These are phyloP conservation scores for Thecocarcelia acutangulata DNA, from an alignment of 2,888 invertebrate species.

Conservation along the genomic window DNA sequence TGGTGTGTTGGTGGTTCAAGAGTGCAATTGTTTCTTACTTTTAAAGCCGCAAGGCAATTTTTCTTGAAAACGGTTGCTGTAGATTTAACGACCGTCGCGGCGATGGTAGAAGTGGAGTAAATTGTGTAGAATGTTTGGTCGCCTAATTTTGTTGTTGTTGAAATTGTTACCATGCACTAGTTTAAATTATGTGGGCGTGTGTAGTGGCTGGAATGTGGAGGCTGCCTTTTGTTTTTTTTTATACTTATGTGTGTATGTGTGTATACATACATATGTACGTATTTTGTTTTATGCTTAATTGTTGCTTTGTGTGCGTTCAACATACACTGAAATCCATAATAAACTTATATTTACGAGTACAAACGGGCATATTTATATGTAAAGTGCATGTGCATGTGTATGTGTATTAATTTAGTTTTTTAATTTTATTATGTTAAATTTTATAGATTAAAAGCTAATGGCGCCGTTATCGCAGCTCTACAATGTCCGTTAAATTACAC, in stretches of 20 bases:
- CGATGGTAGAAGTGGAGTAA: conserved; percentile 1
- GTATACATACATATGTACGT: neutral
- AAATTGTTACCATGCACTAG: conserved; percentile 56
- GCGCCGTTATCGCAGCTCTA: conserved; percentile 64
- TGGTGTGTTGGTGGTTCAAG: conserved; percentile 55
- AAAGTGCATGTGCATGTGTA: neutral
- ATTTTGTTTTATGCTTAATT: conserved; percentile 45
- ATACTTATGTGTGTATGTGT: too few relatives aligned
- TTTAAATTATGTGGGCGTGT: conserved; percentile 69
- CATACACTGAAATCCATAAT: conserved; percentile 5
- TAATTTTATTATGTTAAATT: conserved; percentile 13
- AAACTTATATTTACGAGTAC: too few relatives aligned
- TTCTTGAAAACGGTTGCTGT: conserved; percentile 53
- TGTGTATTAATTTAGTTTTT: conserved; percentile 35
- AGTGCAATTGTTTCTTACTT: conserved; percentile 47
- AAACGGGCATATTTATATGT: too few relatives aligned
- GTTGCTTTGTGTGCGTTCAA: conserved; percentile 44
- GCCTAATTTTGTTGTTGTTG: conserved; percentile 6
- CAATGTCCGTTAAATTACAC: conserved; percentile 64
- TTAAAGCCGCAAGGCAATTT: conserved; percentile 50
- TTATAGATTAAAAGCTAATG: conserved; percentile 64
- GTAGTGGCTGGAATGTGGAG: conserved; percentile 66
- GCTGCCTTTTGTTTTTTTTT: conserved; percentile 41
- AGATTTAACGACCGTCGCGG: conserved; percentile 9
- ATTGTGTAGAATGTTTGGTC: conserved; percentile 1